phyloP scores from a whole-genome alignment of 2,113 vertebrate genomes.

The Halichoeres trimaculatus region DNA sequence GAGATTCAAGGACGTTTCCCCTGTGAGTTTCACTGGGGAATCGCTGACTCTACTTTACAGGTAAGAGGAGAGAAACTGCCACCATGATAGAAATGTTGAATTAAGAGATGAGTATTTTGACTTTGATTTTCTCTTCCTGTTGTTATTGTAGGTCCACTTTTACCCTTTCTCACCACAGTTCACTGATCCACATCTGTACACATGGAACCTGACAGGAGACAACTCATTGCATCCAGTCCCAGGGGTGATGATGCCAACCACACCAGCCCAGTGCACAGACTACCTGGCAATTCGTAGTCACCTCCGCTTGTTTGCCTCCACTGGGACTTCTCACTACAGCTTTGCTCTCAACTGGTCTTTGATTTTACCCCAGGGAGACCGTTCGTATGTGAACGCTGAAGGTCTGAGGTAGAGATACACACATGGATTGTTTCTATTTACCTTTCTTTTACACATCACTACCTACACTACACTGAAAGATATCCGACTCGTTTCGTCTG shows the following conservation, averaged over 20 bases:
- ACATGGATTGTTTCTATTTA: not conserved
- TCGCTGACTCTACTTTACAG: conserved; percentile 91
- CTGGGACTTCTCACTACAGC: conserved; percentile 90
- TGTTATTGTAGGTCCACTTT: conserved; percentile 85
- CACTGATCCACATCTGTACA: conserved; percentile 89
- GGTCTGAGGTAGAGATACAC: conserved; percentile 79
- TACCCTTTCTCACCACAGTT: conserved; percentile 92
- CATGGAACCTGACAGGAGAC: conserved; percentile 93
- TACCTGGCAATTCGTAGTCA: conserved; percentile 89
- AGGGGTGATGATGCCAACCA: conserved; percentile 87
- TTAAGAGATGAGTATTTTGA: not conserved
- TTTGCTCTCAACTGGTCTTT: conserved; percentile 95
- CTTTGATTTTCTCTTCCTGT: conserved; percentile 12
- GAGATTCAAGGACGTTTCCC: conserved; percentile 86
- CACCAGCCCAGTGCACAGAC: conserved; percentile 90
- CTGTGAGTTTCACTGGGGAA: conserved; percentile 94
- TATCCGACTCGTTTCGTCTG: not conserved
- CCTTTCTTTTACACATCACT: not conserved
- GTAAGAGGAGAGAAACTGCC: conserved; percentile 73
- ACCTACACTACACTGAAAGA: not conserved
- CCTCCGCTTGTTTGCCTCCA: conserved; percentile 84
- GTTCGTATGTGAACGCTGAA: conserved; percentile 83
- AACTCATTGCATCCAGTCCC: conserved; percentile 84
- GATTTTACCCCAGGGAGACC: conserved; percentile 88
- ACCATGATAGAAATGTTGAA: not conserved